Base-by-base conservation (phyloP, 2,113 vertebrate genomes). In the Myrmecophaga tridactyla region DNA sequence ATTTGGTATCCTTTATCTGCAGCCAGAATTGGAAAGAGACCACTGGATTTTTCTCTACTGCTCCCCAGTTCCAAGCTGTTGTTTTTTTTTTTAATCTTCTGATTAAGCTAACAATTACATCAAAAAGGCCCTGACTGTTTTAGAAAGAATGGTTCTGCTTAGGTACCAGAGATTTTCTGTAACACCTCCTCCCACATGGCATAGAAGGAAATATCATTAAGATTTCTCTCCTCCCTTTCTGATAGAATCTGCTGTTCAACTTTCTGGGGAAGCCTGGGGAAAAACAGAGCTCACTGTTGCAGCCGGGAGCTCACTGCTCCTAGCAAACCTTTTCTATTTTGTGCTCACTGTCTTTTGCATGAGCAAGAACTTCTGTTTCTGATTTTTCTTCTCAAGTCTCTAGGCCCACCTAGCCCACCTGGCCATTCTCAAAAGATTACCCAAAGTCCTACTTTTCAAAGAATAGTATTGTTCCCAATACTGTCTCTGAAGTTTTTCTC, bases 301-400 rank as follows among this genome's bases (percentile, higher is more conserved):
- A 1, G 0, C 18, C 1, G 2, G 21, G n/a, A 25, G 58, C 36
- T 41, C 36, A 1, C 6, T 14, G 4, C 11, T 18, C 48, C 25
- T 29, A 0, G 1, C 41, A 34, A 13, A 4, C 7, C 21, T 48
- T n/a, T 46, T 43, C 25, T 2, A 0, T 27, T 56, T 60, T 51
- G 0, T 0, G 3, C 31, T 53, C n/a, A 12, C 9, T 6, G 6
- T 48, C 78, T 92, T 89, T n/a, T 46, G 43, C 9, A 1, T 5
- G 39, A 53, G 29, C 69, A 31, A 34, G 13, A 25, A 10, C 17
- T 13, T 39, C 67, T 65, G 23, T n/a, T 36, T 46, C 60, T 17
- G 6, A 69, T 62, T 36, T 31, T 39, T 9, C 20, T 20, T 48
- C 11, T n/a, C 53, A 67, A 25, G 31, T 39, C 60, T 65, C 31